Conservation (phyloP, 2,113 vertebrate species). For the Albula glossodonta region DNA sequence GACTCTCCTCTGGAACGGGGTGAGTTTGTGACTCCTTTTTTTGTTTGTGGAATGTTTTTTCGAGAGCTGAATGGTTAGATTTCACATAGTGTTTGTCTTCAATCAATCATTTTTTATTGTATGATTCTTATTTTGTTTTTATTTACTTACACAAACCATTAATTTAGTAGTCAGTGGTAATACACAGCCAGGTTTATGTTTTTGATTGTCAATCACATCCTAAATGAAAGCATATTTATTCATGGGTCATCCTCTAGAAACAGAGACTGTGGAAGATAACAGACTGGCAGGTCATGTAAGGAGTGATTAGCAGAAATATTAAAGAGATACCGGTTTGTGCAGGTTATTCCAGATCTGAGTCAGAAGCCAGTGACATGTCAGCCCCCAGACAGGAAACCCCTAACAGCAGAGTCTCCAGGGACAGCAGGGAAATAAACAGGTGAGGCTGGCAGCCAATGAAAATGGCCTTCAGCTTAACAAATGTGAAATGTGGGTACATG, state of each 20-base stretch:
- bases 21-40: background rate
- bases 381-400: conserved; percentile 43
- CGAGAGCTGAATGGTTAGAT: too few species aligned
- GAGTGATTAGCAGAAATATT: background rate
- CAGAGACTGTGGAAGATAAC: background rate
- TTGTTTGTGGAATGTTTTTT: too few species aligned
- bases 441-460: conserved; percentile 34
- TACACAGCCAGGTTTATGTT: too few species aligned
- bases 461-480: background rate
- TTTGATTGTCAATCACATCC: too few species aligned
- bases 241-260: too few species aligned
- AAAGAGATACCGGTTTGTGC: conserved; percentile 15
- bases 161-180: too few species aligned
- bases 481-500: background rate
- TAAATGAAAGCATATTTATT: too few species aligned
- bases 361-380: conserved; percentile 62
- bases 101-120: background rate
- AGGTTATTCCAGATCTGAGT: conserved; percentile 62
- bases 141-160: too few species aligned
- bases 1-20: conserved; percentile 48
- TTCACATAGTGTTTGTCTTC: background rate
- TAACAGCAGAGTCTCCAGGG: conserved; percentile 24
- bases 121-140: background rate
- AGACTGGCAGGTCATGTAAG: background rate
- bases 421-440: conserved; percentile 43